These are phyloP conservation scores for Drosophila lacertosa DNA, from an alignment of 1,140 invertebrate genomes.

Conservation along the genomic window DNA sequence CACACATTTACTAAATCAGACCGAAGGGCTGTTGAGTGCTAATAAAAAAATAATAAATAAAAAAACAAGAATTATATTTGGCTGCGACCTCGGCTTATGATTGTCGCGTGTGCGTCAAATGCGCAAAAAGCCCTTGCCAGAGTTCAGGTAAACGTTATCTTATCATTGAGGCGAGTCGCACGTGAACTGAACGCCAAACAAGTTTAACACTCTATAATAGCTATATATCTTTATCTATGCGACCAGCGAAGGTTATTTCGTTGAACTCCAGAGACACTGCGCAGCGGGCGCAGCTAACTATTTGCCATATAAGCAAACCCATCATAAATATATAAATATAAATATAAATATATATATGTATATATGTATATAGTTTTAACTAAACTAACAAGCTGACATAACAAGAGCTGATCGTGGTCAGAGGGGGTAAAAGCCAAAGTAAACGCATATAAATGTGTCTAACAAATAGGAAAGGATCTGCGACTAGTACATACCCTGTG, in stretches of 20 bases:
- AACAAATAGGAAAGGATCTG: no score
- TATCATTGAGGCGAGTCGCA: conserved; percentile 65
- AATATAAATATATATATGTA: no score
- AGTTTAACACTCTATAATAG: conserved; percentile 35
- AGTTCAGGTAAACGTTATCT: conserved; percentile 64
- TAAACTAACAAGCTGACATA: conserved; percentile 27
- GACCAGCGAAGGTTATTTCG: conserved; percentile 41
- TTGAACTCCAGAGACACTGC: conserved; percentile 41
- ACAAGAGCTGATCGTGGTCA: conserved; percentile 14
- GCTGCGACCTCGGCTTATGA: conserved; percentile 38
- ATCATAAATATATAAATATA: no score
- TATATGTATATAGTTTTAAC: conserved; percentile 15
- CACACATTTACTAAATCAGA: background rate
- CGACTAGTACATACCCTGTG: background rate
- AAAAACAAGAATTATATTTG: no score
- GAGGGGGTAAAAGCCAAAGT: conserved; percentile 17
- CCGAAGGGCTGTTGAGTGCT: background rate
- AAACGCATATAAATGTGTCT: conserved; percentile 2
- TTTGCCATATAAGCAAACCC: conserved; percentile 7
- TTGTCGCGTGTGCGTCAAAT: conserved; percentile 40
- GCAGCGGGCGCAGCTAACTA: conserved; percentile 54
- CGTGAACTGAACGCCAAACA: conserved; percentile 60
- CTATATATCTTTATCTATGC: conserved; percentile 45
- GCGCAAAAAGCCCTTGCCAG: conserved; percentile 56
- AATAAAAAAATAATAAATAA: no score